Evolutionary conservation across 92 coral and sea anemone species (phyloP), one percentile per base, ranked within the genome.

Genomic region (Palythoa grandiflora): DNA sequence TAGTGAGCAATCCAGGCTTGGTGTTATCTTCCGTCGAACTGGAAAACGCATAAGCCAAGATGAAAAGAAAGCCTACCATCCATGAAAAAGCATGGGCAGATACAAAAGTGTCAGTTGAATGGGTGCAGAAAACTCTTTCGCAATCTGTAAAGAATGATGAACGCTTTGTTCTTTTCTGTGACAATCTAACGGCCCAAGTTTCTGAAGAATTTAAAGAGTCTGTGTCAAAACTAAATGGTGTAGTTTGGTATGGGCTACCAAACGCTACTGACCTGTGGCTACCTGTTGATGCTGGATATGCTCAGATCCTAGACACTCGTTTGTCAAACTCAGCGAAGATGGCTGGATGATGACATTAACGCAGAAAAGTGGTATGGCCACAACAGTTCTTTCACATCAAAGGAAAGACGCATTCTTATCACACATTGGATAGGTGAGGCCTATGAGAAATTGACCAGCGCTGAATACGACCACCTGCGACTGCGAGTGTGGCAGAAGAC

Each of bases 41-140:
- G 89, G 92, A 68, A 89, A 89, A n/a, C 77, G 89, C 63, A 71
- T 89, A 3, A 89, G 89, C 51, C 21, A 59, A 21, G 92, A 84
- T 13, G 89, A 90, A 54, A 86, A 71, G 59, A 76, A 54, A 68
- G 87, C 89, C 59, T 85, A 90, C 14, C 84, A 89, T 89, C n/a
- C 89, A 89, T 38, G 92, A 57, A 77, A 89, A 85, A 14, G 89
- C 89, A 2, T 90, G 88, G 92, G 88, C 84, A 15, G 91, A 89
- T 59, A 89, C 84, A 83, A 75, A 75, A 5, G 59, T 77, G 65
- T 83, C 84, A 5, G 91, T 83, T 59, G 87, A 88, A 50, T 88
- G 76, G 88, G 88, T 89, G 73, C 39, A 89, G 87, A 89, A 73
- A 28, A 54, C 83, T 44, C 73, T 68, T 68, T 68, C 13, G 38